These are phyloP conservation scores for Scaeva pyrastri DNA, from an alignment of 2,888 invertebrate species.

Conservation along the genomic window DNA sequence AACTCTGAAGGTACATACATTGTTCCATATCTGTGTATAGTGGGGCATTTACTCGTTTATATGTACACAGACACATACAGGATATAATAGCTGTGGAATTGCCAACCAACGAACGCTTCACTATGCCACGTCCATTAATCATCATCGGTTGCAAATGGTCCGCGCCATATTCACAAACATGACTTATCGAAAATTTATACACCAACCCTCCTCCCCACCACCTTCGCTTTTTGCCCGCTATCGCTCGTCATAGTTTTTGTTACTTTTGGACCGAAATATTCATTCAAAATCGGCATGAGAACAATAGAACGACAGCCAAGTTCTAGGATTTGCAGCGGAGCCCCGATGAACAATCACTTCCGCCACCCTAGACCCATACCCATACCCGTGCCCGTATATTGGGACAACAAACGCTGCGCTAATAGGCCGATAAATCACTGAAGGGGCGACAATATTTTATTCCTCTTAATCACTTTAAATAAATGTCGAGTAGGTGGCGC, in stretches of 20 bases:
- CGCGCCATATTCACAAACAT: constrained; percentile 75
- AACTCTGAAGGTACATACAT: constrained; percentile 4
- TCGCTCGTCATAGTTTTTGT: constrained; percentile 35
- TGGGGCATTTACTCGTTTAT: background rate
- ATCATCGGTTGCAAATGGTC: constrained; percentile 73
- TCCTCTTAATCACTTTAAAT: constrained; percentile 77
- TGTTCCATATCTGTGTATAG: no score
- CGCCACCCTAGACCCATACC: constrained; percentile 2
- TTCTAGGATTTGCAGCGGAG: constrained; percentile 5
- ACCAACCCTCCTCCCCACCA: background rate
- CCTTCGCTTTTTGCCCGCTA: background rate
- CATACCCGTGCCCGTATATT: no score
- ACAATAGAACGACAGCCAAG: constrained; percentile 54
- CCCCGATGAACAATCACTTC: constrained; percentile 4
- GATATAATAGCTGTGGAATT: constrained; percentile 13
- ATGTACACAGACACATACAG: background rate
- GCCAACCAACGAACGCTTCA: constrained; percentile 38
- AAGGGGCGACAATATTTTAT: constrained; percentile 77
- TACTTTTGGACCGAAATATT: constrained; percentile 49
- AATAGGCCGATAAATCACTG: constrained; percentile 76
- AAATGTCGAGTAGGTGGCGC: constrained; percentile 75
- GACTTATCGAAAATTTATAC: constrained; percentile 73
- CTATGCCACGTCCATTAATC: constrained; percentile 75
- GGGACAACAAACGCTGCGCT: constrained; percentile 46
- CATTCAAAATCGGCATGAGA: constrained; percentile 67